These are phyloP conservation scores for Pachliopta kotzebuea DNA, from an alignment of 2,888 invertebrate genomes.

Conservation along the genomic window DNA sequence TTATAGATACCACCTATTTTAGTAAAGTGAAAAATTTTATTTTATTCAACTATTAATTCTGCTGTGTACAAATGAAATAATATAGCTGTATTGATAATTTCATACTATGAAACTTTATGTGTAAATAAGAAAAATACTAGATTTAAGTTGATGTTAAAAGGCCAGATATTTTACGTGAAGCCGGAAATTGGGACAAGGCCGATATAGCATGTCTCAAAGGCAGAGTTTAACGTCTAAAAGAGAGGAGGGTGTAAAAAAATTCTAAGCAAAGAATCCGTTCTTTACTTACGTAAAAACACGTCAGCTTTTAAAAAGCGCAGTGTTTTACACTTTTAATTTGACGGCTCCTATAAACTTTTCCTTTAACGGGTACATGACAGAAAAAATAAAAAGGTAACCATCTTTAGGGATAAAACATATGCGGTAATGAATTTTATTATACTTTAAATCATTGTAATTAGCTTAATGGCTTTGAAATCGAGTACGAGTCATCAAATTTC, in stretches of 20 bases:
- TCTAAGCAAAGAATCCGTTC: background rate
- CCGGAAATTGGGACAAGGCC: background rate
- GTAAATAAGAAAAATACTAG: background rate
- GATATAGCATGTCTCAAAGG: background rate
- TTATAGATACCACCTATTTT: too few relatives aligned
- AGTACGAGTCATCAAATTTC: too few relatives aligned
- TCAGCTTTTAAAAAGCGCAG: constrained; percentile 1
- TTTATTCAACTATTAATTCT: too few relatives aligned
- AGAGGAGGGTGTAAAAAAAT: constrained; percentile 2
- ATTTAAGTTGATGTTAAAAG: background rate
- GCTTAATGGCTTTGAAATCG: too few relatives aligned
- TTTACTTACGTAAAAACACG: constrained; percentile 4
- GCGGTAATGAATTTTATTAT: too few relatives aligned
- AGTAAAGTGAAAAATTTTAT: too few relatives aligned
- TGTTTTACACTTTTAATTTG: constrained; percentile 4
- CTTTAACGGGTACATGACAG: background rate
- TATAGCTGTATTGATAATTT: too few relatives aligned
- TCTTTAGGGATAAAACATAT: background rate
- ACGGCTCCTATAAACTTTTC: background rate
- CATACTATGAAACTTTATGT: background rate
- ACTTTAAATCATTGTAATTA: too few relatives aligned
- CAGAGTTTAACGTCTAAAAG: background rate
- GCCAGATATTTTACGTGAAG: background rate
- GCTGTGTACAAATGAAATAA: too few relatives aligned
- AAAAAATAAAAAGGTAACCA: background rate